These are phyloP conservation scores for Pogonocichla stellata DNA, from an alignment of 2,113 vertebrate genomes.

Conservation along the genomic window DNA sequence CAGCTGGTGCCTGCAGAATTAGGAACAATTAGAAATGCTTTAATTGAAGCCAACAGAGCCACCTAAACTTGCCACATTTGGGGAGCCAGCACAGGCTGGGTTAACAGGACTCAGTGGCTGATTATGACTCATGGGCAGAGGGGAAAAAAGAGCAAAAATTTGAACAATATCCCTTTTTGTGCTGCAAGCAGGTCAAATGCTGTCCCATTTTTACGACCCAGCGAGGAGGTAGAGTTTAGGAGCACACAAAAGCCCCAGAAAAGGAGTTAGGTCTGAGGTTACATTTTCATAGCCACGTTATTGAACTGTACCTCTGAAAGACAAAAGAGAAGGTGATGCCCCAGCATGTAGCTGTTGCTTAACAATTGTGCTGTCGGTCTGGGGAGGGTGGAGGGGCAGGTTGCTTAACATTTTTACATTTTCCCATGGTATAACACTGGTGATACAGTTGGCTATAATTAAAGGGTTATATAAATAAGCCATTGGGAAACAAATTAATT, in stretches of 20 bases:
- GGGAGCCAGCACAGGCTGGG: background rate
- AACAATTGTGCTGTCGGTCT: constrained; percentile 70
- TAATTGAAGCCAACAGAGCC: constrained; percentile 3
- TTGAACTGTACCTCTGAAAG: constrained; percentile 53
- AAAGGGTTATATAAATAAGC: constrained; percentile 79
- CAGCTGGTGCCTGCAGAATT: background rate
- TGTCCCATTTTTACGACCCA: background rate
- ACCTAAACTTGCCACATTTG: background rate
- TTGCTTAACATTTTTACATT: constrained; percentile 77
- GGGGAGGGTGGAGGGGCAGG: constrained; percentile 71
- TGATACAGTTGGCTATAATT: constrained; percentile 77
- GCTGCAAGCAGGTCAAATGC: constrained; percentile 44
- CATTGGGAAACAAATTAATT: constrained; percentile 75
- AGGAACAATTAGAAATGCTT: constrained; percentile 42
- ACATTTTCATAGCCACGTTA: constrained; percentile 23
- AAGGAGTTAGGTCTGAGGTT: constrained; percentile 47
- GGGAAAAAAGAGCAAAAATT: constrained; percentile 9
- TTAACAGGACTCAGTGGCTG: constrained; percentile 35
- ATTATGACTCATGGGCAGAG: constrained; percentile 68
- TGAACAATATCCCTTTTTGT: constrained; percentile 59
- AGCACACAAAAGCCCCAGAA: constrained; percentile 29
- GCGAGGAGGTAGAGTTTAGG: background rate
- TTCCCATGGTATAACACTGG: constrained; percentile 77
- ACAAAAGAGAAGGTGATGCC: constrained; percentile 69
- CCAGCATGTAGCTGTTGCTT: constrained; percentile 74